Evolutionary conservation across 2,888 invertebrate species (phyloP).

Genomic region (Eupeodes luniger): DNA sequence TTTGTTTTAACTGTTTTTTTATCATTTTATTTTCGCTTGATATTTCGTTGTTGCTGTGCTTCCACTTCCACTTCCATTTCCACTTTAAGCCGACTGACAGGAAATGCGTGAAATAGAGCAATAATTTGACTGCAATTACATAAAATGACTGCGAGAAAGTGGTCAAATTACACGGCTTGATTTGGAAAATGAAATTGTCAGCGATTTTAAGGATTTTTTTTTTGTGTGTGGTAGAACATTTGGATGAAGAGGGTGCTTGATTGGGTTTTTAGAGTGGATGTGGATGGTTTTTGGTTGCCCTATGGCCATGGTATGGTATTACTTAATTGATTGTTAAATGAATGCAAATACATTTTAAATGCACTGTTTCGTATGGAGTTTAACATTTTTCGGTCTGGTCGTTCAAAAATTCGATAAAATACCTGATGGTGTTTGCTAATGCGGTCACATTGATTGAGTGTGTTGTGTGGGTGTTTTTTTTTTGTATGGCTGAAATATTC

Average conservation of each 20-base stretch:
- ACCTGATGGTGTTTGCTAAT: not conserved
- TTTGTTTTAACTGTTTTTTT: constrained; percentile 36
- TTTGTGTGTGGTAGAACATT: not conserved
- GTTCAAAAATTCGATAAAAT: constrained; percentile 7
- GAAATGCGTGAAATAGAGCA: constrained; percentile 58
- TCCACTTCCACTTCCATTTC: not conserved
- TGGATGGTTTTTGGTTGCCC: not conserved
- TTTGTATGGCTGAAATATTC: not conserved
- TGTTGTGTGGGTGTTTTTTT: not conserved
- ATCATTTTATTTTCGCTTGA: not conserved
- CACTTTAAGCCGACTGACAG: constrained; percentile 6
- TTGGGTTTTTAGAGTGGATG: constrained; percentile 1
- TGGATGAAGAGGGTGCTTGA: not conserved
- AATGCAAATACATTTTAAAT: constrained; percentile 44
- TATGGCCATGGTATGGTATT: not conserved
- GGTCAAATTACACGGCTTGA: constrained; percentile 42
- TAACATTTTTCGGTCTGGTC: constrained; percentile 7
- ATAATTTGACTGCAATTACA: constrained; percentile 68
- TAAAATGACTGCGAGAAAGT: constrained; percentile 48
- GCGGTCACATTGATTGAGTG: not conserved
- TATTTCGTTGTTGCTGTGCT: constrained; percentile 15
- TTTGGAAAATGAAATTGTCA: constrained; percentile 46
- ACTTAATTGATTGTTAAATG: constrained; percentile 67
- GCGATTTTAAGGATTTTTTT: constrained; percentile 12
- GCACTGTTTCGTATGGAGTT: not conserved